Conservation (phyloP, 2,888 invertebrate species). For the Hydrotaea diabolus region DNA sequence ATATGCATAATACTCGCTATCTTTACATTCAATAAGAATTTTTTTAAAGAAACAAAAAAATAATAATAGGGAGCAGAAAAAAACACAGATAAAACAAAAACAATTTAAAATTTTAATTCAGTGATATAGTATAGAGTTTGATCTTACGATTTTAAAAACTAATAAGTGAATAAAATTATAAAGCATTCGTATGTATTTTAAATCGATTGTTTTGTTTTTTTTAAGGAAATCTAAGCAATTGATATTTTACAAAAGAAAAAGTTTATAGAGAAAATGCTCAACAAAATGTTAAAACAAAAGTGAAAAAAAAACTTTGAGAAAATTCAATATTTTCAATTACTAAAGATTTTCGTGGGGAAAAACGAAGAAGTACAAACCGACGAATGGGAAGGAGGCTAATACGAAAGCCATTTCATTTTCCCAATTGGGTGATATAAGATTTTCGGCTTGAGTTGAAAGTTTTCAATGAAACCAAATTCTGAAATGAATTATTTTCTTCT, state of each 20-base stretch:
- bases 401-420: too few relatives aligned
- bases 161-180: conserved; percentile 60
- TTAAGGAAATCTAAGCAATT: conserved; percentile 41
- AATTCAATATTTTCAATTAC: conserved; percentile 26
- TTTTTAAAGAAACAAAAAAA: conserved; percentile 27
- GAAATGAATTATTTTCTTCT: not conserved
- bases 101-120: conserved; percentile 45
- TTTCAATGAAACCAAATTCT: not conserved
- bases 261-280: conserved; percentile 2
- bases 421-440: too few relatives aligned
- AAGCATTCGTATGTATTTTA: conserved; percentile 55
- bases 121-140: conserved; percentile 19
- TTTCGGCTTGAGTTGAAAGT: not conserved
- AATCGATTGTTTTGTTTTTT: conserved; percentile 38
- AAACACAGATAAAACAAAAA: conserved; percentile 45
- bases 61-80: not conserved
- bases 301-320: conserved; percentile 25
- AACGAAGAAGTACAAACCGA: too few relatives aligned
- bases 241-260: conserved; percentile 62
- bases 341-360: not conserved
- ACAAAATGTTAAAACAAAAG: conserved; percentile 5
- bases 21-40: conserved; percentile 31
- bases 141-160: conserved; percentile 34
- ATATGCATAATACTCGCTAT: conserved; percentile 68
- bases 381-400: too few relatives aligned